These are phyloP conservation scores for Cichladusa arquata DNA, from an alignment of 2,113 vertebrate species.

Conservation along the genomic window DNA sequence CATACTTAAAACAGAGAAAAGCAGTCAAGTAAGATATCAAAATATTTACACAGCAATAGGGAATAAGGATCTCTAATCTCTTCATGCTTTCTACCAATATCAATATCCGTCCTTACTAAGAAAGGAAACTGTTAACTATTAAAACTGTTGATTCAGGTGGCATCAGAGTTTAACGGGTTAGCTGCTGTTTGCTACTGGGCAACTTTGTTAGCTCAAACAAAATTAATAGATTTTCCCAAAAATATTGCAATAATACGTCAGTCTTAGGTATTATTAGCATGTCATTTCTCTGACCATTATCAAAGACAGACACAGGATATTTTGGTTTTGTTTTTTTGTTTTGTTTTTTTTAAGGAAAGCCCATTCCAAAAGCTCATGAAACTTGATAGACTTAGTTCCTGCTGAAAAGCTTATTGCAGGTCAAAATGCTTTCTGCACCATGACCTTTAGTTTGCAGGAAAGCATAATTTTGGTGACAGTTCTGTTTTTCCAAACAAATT, in stretches of 20 bases:
- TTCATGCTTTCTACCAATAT: background rate
- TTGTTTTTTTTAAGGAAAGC: background rate
- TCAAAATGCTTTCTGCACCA: background rate
- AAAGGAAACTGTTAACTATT: background rate
- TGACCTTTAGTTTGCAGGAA: background rate
- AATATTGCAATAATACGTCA: background rate
- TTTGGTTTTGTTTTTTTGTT: too few relatives aligned
- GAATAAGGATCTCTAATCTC: background rate
- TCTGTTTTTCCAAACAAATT: background rate
- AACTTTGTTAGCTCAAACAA: background rate
- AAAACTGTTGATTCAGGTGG: background rate
- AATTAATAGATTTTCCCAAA: background rate
- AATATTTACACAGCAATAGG: background rate
- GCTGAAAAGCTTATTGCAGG: background rate
- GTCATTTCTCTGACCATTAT: background rate
- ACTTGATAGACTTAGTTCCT: background rate
- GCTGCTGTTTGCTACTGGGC: background rate
- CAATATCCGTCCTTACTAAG: background rate
- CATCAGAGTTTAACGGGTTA: background rate
- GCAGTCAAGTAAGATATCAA: background rate
- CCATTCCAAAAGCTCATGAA: background rate
- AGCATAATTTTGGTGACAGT: background rate
- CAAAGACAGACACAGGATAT: background rate
- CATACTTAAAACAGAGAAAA: background rate
- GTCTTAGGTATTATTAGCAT: background rate